Evolutionary conservation across 2,797 vertebrate genomes (phyloP).

Genomic region (Rhinophrynus dorsalis): DNA sequence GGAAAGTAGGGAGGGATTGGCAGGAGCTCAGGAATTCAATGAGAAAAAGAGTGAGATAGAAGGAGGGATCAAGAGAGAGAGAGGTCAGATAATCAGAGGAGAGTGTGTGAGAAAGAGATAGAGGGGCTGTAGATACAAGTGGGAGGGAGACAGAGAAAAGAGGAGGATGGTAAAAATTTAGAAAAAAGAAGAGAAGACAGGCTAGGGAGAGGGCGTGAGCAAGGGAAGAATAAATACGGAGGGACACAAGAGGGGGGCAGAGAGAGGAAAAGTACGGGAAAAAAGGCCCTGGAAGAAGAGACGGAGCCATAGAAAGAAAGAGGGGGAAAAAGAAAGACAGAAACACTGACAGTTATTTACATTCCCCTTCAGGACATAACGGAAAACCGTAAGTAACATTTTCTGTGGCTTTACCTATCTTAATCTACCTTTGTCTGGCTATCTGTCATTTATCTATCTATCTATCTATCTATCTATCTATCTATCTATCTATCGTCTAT

Average conservation of each 20-base stretch:
- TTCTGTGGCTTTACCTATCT: not conserved
- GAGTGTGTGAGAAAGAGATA: not conserved
- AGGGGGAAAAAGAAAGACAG: not conserved
- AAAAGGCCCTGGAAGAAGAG: not conserved
- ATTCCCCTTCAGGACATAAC: not conserved
- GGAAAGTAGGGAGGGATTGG: constrained; percentile 47
- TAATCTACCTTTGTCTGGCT: not conserved
- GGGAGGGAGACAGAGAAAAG: not conserved
- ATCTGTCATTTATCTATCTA: too few species aligned
- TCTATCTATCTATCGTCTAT: too few species aligned
- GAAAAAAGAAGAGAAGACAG: not conserved
- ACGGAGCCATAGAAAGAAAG: not conserved
- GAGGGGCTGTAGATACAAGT: not conserved
- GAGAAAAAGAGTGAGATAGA: constrained; percentile 23
- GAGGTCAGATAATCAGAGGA: constrained; percentile 9
- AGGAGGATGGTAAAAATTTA: not conserved
- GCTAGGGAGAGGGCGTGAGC: constrained; percentile 9
- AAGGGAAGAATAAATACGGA: not conserved
- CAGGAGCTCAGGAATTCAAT: constrained; percentile 44
- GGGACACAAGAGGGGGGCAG: not conserved
- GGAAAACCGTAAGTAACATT: constrained; percentile 25
- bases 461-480: too few species aligned
- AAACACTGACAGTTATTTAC: not conserved
- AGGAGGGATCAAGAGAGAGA: constrained; percentile 12
- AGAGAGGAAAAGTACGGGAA: not conserved